A percentile compares a stretch with the other conserved stretches of the same genome.
These are phyloP conservation scores for Agrochola circellaris DNA, from an alignment of 2,888 invertebrate genomes.

Conservation along the genomic window DNA sequence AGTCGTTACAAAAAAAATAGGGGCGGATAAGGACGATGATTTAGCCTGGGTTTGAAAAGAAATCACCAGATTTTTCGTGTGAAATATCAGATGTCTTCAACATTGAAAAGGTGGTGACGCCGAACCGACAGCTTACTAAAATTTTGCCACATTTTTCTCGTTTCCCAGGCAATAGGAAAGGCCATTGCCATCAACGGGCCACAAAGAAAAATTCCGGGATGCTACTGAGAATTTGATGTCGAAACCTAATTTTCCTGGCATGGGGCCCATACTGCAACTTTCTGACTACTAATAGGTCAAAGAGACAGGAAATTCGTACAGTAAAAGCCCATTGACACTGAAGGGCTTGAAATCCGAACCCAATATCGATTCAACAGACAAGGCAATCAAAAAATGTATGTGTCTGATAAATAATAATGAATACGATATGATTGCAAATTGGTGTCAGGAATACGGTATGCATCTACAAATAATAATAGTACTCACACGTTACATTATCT, in stretches of 20 bases:
- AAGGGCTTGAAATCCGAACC: not conserved
- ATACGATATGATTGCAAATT: not conserved
- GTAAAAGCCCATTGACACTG: no score
- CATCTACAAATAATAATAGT: conserved; percentile 9
- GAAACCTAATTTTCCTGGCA: no score
- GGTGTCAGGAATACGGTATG: not conserved
- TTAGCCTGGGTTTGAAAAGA: not conserved
- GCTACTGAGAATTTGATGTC: no score
- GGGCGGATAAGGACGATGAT: no score
- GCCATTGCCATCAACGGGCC: no score
- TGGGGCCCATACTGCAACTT: no score
- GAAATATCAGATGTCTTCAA: not conserved
- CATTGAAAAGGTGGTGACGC: no score
- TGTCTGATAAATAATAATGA: not conserved
- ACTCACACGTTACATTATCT: conserved; percentile 17
- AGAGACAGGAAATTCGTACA: no score
- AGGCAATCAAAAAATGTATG: not conserved
- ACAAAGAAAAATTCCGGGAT: no score
- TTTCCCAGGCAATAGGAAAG: not conserved
- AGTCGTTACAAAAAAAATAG: no score
- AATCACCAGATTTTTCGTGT: not conserved
- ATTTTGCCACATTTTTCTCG: not conserved
- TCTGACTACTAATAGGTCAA: no score
- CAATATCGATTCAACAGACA: not conserved
- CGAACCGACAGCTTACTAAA: not conserved